Base-by-base conservation (phyloP, 2,888 invertebrate species). In the Lithophane socia region DNA sequence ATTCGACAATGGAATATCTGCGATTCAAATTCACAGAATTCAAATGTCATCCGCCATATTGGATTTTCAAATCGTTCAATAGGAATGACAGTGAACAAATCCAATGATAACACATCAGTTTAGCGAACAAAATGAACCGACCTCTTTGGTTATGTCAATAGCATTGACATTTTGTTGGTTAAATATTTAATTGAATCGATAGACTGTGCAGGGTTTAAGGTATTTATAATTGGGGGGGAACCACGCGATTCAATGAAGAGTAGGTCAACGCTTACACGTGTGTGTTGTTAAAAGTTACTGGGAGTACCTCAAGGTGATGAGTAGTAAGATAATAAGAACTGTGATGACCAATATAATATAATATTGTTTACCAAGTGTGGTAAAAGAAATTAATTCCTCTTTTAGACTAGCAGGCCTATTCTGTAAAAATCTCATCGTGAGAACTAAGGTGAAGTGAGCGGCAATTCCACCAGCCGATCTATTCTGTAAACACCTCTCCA, bases 11-110 rank as follows among this genome's bases (percentile, higher is more conserved):
- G 24, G 24, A 73, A 84, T 42, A 74, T 84, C 61, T 60, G 69
- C n/a, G 18, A 81, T 85, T 73, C 61, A 63, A 69, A 69, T 82
- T 60, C 49, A 49, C 60, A 37, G 49, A 80, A 84, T 80, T 72
- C 37, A 65, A 64, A 82, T 80, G 60, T 72, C 75, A 80, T 24
- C 49, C 71, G 72, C 75, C 75, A 85, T 84, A 80, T 80, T 81
- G 75, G 75, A 75, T 84, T 80, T 84, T 61, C 64, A 54, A 58
- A 69, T 75, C 60, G 65, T 72, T 37, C 37, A 47, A 69, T 72
- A 56, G 4, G 44, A 69, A 72, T 80, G 85, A 75, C 85, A 85
- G 72, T 29, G 71, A 76, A 72, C 75, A 63, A 84, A 82, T 70
- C 68, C 64, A 73, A 82, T 73, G 68, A 58, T 29, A 65, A 16